Conservation (phyloP, 1,140 invertebrate genomes). For the Drosophila dunni region DNA sequence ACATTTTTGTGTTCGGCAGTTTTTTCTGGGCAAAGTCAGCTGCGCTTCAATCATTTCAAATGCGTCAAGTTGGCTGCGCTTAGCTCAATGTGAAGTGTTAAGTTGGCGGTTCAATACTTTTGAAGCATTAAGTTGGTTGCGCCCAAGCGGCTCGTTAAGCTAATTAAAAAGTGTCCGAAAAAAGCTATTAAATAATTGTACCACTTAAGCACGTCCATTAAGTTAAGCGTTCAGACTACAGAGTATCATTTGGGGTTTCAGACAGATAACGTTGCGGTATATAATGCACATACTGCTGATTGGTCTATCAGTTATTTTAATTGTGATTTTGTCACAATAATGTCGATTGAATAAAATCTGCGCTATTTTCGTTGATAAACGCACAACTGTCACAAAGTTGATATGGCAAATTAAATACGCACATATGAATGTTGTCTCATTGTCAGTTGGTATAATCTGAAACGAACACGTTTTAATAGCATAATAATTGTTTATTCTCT, state of each 20-base stretch:
- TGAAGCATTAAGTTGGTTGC: slow-evolving; percentile 2
- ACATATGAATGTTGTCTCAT: slow-evolving; percentile 16
- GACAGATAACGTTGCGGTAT: slow-evolving; percentile 6
- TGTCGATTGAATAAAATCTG: slow-evolving; percentile 72
- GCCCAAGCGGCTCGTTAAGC: neutral
- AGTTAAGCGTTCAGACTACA: slow-evolving; percentile 11
- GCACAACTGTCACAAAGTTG: slow-evolving; percentile 17
- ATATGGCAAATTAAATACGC: slow-evolving; percentile 18
- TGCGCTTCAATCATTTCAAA: neutral
- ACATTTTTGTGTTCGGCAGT: no score
- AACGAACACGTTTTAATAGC: slow-evolving; percentile 74
- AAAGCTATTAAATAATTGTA: slow-evolving; percentile 5
- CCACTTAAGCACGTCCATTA: slow-evolving; percentile 2
- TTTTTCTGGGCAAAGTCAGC: no score
- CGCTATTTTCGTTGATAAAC: slow-evolving; percentile 39
- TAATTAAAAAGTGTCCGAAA: neutral
- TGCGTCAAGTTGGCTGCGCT: neutral
- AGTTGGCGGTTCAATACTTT: neutral
- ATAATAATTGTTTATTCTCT: slow-evolving; percentile 72
- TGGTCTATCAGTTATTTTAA: slow-evolving; percentile 66
- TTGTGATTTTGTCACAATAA: slow-evolving; percentile 46
- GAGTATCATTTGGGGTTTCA: slow-evolving; percentile 4
- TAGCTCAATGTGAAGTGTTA: no score
- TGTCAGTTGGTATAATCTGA: slow-evolving; percentile 58
- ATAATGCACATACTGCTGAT: slow-evolving; percentile 49